Evolutionary conservation across 2,888 invertebrate species (phyloP).

Genomic region (Aspidapion aeneum): DNA sequence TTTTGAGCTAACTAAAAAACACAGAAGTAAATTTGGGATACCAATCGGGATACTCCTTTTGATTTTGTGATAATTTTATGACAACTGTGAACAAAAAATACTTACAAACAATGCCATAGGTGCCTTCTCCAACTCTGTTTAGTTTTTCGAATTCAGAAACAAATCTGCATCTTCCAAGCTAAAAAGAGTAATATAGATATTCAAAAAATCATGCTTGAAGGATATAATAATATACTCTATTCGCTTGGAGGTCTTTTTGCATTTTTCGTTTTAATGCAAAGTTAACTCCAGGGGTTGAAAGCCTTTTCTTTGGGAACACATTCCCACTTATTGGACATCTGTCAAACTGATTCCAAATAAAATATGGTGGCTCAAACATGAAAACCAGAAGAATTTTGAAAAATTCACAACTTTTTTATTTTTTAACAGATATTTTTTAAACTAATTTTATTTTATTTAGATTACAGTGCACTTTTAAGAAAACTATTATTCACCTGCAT

Average conservation of each 20-base stretch:
- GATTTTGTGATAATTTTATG: not conserved
- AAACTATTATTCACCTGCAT: no score
- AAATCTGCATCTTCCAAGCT: constrained; percentile 87
- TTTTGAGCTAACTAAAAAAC: not conserved
- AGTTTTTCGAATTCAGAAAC: constrained; percentile 97
- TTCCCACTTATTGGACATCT: no score
- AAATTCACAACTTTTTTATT: no score
- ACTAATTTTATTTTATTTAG: no score
- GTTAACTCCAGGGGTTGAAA: no score
- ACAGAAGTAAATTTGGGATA: not conserved
- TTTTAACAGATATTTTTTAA: no score
- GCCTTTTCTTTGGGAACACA: no score
- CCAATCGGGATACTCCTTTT: not conserved
- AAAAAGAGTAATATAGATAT: constrained; percentile 39
- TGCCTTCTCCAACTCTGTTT: constrained; percentile 96
- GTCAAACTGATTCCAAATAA: no score
- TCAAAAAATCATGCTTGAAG: constrained; percentile 7
- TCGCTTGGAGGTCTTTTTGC: not conserved
- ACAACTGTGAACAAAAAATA: constrained; percentile 8
- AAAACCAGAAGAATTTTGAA: no score
- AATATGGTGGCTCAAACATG: no score
- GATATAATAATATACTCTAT: constrained; percentile 1
- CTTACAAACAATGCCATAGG: constrained; percentile 97
- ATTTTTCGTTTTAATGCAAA: no score
- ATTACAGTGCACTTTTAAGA: no score